phyloP scores from a whole-genome alignment of 2,113 vertebrate species.

The Pseudorhombus dupliciocellatus region DNA sequence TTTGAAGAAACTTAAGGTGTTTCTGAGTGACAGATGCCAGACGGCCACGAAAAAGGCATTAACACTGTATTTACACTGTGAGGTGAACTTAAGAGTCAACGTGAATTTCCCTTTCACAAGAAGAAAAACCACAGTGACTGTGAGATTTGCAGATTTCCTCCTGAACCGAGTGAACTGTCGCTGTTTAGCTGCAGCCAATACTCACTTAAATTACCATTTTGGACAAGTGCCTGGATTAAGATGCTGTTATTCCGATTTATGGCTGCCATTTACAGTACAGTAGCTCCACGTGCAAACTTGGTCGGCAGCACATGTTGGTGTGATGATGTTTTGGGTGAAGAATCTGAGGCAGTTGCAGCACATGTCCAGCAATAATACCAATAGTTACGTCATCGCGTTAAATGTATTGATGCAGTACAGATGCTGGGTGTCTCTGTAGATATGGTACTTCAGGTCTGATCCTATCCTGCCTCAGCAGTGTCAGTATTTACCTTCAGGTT shows the following conservation, averaged over 20 bases:
- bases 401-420: constrained; percentile 17
- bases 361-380: constrained; percentile 16
- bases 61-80: constrained; percentile 33
- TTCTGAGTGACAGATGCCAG: background rate
- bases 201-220: constrained; percentile 54
- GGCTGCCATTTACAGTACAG: constrained; percentile 47
- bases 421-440: constrained; percentile 21
- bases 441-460: constrained; percentile 21
- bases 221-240: constrained; percentile 50
- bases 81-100: constrained; percentile 38
- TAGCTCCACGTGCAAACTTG: constrained; percentile 21
- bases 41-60: background rate
- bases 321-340: constrained; percentile 18
- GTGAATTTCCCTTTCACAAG: constrained; percentile 14
- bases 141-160: constrained; percentile 50
- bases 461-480: constrained; percentile 23
- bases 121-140: constrained; percentile 18
- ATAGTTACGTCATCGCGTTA: constrained; percentile 16
- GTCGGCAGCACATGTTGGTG: constrained; percentile 32
- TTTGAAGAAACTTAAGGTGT: no score
- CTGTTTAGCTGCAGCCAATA: constrained; percentile 51
- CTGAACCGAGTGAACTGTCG: constrained; percentile 36
- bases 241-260: constrained; percentile 55
- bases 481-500: constrained; percentile 34
- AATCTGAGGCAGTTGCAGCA: constrained; percentile 7